phyloP scores from a whole-genome alignment of 2,113 vertebrate genomes.

The Corythornis madagascariensis region DNA sequence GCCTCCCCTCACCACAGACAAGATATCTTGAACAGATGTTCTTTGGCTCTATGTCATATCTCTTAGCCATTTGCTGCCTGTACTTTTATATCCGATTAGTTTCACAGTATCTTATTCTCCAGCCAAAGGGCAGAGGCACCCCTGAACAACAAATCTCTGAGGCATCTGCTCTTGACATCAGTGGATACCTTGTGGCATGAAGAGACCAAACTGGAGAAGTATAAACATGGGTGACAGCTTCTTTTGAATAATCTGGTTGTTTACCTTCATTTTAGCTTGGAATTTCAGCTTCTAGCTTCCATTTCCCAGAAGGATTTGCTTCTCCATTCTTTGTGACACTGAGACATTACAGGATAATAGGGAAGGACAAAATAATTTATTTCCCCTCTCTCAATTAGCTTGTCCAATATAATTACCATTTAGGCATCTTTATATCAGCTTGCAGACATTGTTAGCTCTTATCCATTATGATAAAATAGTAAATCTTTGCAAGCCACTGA shows the following conservation, averaged over 20 bases:
- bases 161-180: background rate
- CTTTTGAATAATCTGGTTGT: background rate
- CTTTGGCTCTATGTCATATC: background rate
- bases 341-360: background rate
- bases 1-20: fast-evolving
- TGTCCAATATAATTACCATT: background rate
- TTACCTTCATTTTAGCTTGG: background rate
- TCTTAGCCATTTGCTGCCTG: background rate
- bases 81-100: background rate
- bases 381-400: background rate
- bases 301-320: background rate
- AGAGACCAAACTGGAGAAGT: background rate
- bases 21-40: background rate
- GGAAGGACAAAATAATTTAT: background rate
- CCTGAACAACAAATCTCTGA: background rate
- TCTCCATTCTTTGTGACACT: background rate
- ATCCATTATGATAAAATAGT: background rate
- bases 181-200: background rate
- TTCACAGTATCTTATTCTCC: background rate
- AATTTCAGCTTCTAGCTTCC: background rate
- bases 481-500: background rate
- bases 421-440: background rate
- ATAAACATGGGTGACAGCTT: background rate
- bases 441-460: background rate
- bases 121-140: background rate